These are phyloP conservation scores for Myanophis thanlyinensis DNA, from an alignment of 2,113 vertebrate species.

Conservation along the genomic window DNA sequence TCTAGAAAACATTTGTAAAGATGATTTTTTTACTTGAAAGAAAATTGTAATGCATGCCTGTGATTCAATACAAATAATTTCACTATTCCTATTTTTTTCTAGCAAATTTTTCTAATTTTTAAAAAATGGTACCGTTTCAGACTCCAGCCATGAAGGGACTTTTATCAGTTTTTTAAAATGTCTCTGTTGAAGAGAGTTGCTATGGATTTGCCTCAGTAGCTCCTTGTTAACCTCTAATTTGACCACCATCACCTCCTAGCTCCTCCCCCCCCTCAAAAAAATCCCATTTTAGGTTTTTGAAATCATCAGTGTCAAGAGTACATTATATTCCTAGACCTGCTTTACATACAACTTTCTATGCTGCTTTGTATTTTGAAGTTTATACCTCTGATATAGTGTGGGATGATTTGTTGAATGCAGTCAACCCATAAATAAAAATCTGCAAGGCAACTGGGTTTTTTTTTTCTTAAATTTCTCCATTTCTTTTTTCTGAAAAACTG, in stretches of 20 bases:
- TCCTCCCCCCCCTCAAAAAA: neutral
- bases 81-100: constrained; percentile 64
- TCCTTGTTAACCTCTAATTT: neutral
- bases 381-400: constrained; percentile 32
- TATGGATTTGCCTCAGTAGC: neutral
- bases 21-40: constrained; percentile 59
- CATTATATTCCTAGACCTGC: constrained; percentile 25
- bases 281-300: constrained; percentile 11
- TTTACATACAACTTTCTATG: neutral
- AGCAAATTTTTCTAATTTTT: constrained; percentile 60
- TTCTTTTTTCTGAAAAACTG: neutral
- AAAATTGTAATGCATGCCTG: constrained; percentile 34
- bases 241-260: constrained; percentile 10
- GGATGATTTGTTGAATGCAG: constrained; percentile 43
- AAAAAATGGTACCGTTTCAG: constrained; percentile 47
- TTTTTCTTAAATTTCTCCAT: neutral
- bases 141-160: constrained; percentile 61
- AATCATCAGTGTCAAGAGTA: constrained; percentile 39
- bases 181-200: constrained; percentile 51
- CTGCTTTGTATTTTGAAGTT: constrained; percentile 48
- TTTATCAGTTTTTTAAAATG: constrained; percentile 44
- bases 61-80: constrained; percentile 51
- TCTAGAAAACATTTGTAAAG: constrained; percentile 54
- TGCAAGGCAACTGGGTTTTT: constrained; percentile 40
- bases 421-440: constrained; percentile 52